Conservation (phyloP, 2,888 invertebrate species). For the Chloromyia formosa region DNA sequence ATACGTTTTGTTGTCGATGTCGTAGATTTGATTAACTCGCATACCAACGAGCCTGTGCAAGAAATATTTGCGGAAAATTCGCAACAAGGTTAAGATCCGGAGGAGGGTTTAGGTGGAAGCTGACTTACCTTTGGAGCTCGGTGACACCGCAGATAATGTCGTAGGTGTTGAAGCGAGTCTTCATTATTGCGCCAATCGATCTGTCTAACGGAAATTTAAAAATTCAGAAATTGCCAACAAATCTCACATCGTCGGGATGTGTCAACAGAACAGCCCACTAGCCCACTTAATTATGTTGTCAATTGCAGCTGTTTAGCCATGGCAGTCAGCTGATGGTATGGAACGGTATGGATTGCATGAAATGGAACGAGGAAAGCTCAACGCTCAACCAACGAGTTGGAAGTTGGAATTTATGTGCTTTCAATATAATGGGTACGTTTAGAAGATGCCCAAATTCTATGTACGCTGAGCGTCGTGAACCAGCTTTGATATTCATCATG, state of each 20-base stretch:
- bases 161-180: conserved; percentile 90
- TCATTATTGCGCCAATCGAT: conserved; percentile 83
- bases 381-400: too few species aligned
- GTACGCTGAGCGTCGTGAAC: too few species aligned
- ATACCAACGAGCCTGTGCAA: conserved; percentile 80
- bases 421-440: too few species aligned
- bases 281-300: not conserved
- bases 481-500: too few species aligned
- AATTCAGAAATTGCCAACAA: conserved; percentile 20
- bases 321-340: conserved; percentile 24
- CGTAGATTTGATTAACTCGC: conserved; percentile 96
- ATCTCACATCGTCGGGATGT: not conserved
- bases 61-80: conserved; percentile 45
- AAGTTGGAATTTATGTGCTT: too few species aligned
- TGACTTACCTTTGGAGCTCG: conserved; percentile 82
- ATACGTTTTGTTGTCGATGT: conserved; percentile 96
- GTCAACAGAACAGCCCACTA: conserved; percentile 10
- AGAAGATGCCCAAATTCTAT: too few species aligned
- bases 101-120: conserved; percentile 27
- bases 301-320: not conserved
- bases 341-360: not conserved
- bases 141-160: conserved; percentile 90
- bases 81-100: not conserved
- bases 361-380: too few species aligned
- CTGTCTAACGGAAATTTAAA: not conserved